Percentiles rank a stretch among this genome's conserved stretches.
Evolutionary conservation across 2,888 invertebrate species (phyloP).

Genomic region (Drosophila mettleri): DNA sequence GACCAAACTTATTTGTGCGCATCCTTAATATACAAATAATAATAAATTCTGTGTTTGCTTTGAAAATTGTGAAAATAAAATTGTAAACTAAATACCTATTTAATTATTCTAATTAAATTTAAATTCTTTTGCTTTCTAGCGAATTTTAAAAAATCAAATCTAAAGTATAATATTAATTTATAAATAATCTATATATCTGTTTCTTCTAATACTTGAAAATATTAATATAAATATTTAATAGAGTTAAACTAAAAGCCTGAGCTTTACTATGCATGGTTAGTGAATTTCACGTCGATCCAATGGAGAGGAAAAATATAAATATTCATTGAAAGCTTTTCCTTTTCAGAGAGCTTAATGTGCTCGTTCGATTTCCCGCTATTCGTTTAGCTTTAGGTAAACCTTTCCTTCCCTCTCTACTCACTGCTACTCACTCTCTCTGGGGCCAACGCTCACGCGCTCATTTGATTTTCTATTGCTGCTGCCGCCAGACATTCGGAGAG

Average conservation of each 20-base stretch:
- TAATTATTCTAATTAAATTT: too few relatives aligned
- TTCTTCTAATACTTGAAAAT: background rate
- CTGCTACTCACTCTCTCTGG: slow-evolving; percentile 1
- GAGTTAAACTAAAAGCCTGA: background rate
- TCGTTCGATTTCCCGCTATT: slow-evolving; percentile 52
- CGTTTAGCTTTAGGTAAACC: slow-evolving; percentile 25
- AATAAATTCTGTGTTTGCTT: too few relatives aligned
- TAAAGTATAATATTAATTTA: too few relatives aligned
- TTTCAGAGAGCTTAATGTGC: slow-evolving; percentile 4
- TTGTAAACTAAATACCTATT: too few relatives aligned
- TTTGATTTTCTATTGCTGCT: background rate
- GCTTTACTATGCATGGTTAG: background rate
- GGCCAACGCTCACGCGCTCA: slow-evolving; percentile 2
- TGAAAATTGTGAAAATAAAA: too few relatives aligned
- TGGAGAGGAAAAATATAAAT: background rate
- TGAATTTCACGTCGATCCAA: background rate
- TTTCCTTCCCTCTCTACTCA: background rate
- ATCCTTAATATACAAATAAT: background rate
- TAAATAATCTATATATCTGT: background rate
- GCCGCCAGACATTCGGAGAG: slow-evolving; percentile 45
- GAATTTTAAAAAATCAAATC: too few relatives aligned
- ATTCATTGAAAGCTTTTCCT: background rate
- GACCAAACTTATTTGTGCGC: background rate
- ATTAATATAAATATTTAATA: background rate
- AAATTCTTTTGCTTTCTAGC: too few relatives aligned